Base-by-base conservation (phyloP, 2,113 vertebrate species). In the Conger conger region DNA sequence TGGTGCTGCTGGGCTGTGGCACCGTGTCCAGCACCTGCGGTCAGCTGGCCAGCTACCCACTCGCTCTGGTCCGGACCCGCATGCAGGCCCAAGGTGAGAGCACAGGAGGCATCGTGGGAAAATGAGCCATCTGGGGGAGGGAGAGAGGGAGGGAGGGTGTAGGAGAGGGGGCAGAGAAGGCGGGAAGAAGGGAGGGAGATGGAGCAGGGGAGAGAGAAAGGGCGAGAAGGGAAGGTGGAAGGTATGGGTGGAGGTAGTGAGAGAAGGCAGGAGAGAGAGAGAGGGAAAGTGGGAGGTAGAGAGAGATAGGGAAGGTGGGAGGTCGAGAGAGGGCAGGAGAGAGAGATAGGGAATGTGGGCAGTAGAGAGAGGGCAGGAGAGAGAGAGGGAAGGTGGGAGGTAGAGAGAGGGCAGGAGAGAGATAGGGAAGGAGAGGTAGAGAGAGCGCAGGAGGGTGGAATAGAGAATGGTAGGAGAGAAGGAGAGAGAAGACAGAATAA, bases 11-110 rank as follows among this genome's bases (percentile, higher is more conserved):
- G 86, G 95, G 95, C 17, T 99, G 97, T 30, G 97, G 97, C 11
- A 97, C 97, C 0, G 20, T 93, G n/a, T 99, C 97, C 57, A 98
- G 97, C 88, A 98, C 97, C 0, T 98, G 97, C 54, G 97, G 97
- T 3, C 97, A 99, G 91, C 87, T 98, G 35, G 97, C 97, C 77
- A 98, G 97, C 87, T 99, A 99, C 85, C 97, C 97, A 0, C 91
- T 99, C 0, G 95, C 97, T 79, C 94, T 99, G 23, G 92, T 99
- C 90, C 94, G 97, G 82, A 99, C 97, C 4, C 95, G 97, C 45
- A 99, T 99, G 97, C 97, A 98, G 86, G 97, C 97, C 40, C 97
- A 98, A 94, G 97, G 97, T 98, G 86, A 94, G 94, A 0, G 15
- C 82, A 4, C 16, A 81, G 6, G 27, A 27, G 4, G 30, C 8